Percentiles rank a stretch among this genome's conserved stretches.
Evolutionary conservation across 2,888 invertebrate species (phyloP).

Genomic region (Drosophila silvestris): DNA sequence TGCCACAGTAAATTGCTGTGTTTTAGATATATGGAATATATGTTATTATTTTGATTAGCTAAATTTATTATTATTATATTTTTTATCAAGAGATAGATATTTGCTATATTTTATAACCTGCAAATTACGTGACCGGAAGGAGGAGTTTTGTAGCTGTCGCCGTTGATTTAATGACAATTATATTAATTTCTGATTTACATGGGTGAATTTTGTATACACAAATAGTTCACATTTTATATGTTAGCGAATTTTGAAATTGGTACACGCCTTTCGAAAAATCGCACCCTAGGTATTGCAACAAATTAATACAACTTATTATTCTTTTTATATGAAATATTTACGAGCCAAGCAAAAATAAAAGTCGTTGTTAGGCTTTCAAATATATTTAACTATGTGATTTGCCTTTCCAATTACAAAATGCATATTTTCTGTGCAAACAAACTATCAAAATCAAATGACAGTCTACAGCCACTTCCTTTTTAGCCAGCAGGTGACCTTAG

Average conservation of each 20-base stretch:
- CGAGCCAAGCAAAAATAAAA: neutral
- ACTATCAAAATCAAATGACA: slow-evolving; percentile 11
- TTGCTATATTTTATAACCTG: slow-evolving; percentile 31
- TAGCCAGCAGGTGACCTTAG: slow-evolving; percentile 43
- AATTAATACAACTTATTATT: neutral
- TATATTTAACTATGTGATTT: neutral
- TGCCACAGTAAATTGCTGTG: neutral
- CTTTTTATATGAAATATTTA: neutral
- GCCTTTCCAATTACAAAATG: slow-evolving; percentile 38
- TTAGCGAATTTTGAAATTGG: neutral
- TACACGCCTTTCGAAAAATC: neutral
- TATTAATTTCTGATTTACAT: slow-evolving; percentile 31
- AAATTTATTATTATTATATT: slow-evolving; percentile 9
- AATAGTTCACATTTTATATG: slow-evolving; percentile 9
- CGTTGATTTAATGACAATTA: slow-evolving; percentile 52
- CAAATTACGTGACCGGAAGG: slow-evolving; percentile 66
- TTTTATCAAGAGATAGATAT: slow-evolving; percentile 27
- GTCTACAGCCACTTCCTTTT: slow-evolving; percentile 35
- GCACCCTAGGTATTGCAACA: neutral
- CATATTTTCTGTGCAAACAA: slow-evolving; percentile 2
- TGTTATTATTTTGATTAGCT: slow-evolving; percentile 18
- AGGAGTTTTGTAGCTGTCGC: slow-evolving; percentile 64
- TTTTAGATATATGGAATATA: slow-evolving; percentile 5
- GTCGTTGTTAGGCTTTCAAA: slow-evolving; percentile 25
- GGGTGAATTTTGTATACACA: slow-evolving; percentile 25